A percentile compares a stretch with the other conserved stretches of the same genome.
Conservation (phyloP, 1,140 invertebrate genomes). For the Drosophila paulistorum region DNA sequence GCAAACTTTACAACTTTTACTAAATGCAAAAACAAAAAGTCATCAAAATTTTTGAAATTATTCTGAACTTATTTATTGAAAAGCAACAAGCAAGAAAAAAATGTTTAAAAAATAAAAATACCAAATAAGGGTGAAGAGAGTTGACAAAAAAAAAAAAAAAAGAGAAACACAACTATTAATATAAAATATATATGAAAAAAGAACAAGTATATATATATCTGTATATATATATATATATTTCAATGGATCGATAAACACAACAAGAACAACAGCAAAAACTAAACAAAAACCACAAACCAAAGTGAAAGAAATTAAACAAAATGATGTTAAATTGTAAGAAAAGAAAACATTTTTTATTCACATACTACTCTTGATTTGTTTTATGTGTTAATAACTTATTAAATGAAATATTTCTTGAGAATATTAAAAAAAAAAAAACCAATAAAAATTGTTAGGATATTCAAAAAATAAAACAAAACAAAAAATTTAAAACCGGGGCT, state of each 20-base stretch:
- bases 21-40: slow-evolving; percentile 46
- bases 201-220: neutral
- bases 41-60: slow-evolving; percentile 77
- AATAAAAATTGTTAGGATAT: slow-evolving; percentile 78
- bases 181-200: slow-evolving; percentile 28
- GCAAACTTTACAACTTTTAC: slow-evolving; percentile 76
- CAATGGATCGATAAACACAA: slow-evolving; percentile 71
- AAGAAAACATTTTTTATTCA: slow-evolving; percentile 78
- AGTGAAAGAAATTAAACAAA: slow-evolving; percentile 50
- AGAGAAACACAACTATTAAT: slow-evolving; percentile 62
- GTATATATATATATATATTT: slow-evolving; percentile 69
- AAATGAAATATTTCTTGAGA: slow-evolving; percentile 80
- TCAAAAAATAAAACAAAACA: slow-evolving; percentile 39
- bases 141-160: slow-evolving; percentile 32
- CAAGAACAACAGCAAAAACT: slow-evolving; percentile 16
- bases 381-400: slow-evolving; percentile 81
- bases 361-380: slow-evolving; percentile 80
- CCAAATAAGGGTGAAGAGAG: slow-evolving; percentile 28
- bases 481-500: too few relatives aligned
- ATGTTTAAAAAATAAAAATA: slow-evolving; percentile 23
- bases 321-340: slow-evolving; percentile 68
- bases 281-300: slow-evolving; percentile 54
- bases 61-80: slow-evolving; percentile 70
- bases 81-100: slow-evolving; percentile 40
- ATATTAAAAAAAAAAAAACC: slow-evolving; percentile 58